Conservation (phyloP, 2,113 vertebrate species). For the Ginglymostoma cirratum region DNA sequence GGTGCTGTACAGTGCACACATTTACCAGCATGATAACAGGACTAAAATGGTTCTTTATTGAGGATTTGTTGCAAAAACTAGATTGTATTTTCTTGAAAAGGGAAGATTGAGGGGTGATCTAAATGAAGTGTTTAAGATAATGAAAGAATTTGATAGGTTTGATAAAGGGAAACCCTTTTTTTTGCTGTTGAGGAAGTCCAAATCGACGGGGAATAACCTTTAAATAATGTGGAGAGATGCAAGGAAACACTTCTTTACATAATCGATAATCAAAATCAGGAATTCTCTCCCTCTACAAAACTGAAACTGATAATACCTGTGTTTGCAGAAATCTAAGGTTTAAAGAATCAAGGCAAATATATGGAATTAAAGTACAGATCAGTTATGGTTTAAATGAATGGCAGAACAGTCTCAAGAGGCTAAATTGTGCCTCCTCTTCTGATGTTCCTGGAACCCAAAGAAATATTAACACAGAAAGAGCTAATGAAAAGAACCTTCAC, state of each 20-base stretch:
- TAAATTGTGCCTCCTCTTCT: neutral
- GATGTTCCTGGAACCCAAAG: neutral
- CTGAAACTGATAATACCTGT: neutral
- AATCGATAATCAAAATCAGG: neutral
- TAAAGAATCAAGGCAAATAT: neutral
- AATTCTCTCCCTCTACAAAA: neutral
- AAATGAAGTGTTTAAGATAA: neutral
- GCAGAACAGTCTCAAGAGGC: neutral
- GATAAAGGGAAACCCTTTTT: neutral
- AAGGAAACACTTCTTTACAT: neutral
- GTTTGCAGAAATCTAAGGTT: neutral
- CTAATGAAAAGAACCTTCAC: neutral
- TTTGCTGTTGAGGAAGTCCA: neutral
- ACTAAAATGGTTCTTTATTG: neutral
- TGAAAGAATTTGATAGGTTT: neutral
- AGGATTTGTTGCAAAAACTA: neutral
- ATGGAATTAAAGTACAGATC: neutral
- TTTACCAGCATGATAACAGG: neutral
- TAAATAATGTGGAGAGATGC: neutral
- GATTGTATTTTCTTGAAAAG: neutral
- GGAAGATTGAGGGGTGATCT: neutral
- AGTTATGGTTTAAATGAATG: neutral
- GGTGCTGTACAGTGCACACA: neutral
- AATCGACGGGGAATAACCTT: neutral
- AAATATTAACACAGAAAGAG: neutral